These are phyloP conservation scores for Nemopilema nomurai DNA, from an alignment of 30 jellyfish, hydroid and myxozoan species.

Conservation along the genomic window DNA sequence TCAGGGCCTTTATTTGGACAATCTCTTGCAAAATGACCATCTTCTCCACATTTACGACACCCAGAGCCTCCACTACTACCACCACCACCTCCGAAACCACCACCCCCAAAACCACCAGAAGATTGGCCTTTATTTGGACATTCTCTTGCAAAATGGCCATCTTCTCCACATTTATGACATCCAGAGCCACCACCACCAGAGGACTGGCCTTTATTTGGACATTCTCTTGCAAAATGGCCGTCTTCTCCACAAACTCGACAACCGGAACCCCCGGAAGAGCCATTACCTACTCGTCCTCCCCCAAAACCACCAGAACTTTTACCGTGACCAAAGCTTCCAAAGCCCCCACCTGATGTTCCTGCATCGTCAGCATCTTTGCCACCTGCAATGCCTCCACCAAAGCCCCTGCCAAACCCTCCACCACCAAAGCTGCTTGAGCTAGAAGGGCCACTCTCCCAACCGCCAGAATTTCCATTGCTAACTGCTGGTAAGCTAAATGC, in stretches of 20 bases:
- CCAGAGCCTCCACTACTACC: constrained; percentile 73
- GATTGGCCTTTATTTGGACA: constrained; percentile 60
- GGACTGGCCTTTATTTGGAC: constrained; percentile 32
- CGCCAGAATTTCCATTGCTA: constrained; percentile 37
- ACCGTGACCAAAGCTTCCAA: constrained; percentile 60
- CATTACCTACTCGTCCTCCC: constrained; percentile 74
- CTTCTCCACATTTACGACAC: constrained; percentile 91
- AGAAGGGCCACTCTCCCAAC: constrained; percentile 14
- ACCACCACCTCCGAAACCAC: constrained; percentile 74
- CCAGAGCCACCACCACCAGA: constrained; percentile 56
- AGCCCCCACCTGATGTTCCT: constrained; percentile 51
- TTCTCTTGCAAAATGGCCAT: constrained; percentile 94
- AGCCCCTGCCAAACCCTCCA: constrained; percentile 56
- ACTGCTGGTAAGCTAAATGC: constrained; percentile 15
- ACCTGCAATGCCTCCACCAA: constrained; percentile 59
- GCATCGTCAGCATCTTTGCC: constrained; percentile 35
- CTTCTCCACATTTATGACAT: constrained; percentile 91
- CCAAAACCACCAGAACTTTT: constrained; percentile 27
- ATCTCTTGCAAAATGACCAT: constrained; percentile 94
- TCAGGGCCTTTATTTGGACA: constrained; percentile 69
- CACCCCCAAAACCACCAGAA: constrained; percentile 25
- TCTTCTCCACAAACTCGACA: constrained; percentile 81
- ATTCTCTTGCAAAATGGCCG: constrained; percentile 85
- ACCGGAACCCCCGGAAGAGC: constrained; percentile 64
- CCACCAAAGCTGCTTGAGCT: constrained; percentile 42